Evolutionary conservation across 2,113 vertebrate species (phyloP).

Genomic region (Sorex fumeus): DNA sequence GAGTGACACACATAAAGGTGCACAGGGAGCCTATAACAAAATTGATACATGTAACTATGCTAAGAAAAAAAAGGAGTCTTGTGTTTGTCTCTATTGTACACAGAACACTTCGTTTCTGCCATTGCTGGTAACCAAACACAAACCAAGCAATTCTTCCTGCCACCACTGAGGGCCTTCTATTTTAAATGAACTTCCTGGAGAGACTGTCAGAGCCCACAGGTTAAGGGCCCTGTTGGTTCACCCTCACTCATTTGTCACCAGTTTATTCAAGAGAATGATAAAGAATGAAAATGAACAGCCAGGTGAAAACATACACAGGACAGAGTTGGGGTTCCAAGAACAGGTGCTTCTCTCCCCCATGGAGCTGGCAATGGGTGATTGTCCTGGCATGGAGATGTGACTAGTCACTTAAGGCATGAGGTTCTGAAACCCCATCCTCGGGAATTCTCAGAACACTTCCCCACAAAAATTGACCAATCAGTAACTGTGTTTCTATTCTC

Average conservation of each 20-base stretch:
- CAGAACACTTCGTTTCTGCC: not conserved
- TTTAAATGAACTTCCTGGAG: no score
- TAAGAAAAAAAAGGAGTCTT: not conserved
- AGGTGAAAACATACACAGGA: not conserved
- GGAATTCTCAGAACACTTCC: not conserved
- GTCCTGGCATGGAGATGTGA: not conserved
- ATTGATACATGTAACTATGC: not conserved
- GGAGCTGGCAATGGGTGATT: not conserved
- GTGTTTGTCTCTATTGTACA: not conserved
- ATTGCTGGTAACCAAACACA: not conserved
- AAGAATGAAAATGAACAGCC: not conserved
- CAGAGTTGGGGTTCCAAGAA: not conserved
- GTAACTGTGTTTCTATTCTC: not conserved
- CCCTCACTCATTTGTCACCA: not conserved
- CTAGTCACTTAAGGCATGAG: not conserved
- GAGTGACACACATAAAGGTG: not conserved
- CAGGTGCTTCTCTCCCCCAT: not conserved
- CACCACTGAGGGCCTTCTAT: no score
- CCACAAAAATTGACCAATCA: not conserved
- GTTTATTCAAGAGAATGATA: not conserved
- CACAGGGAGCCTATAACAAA: not conserved
- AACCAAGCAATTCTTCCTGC: not conserved
- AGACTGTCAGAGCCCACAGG: no score
- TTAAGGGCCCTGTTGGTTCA: no score
- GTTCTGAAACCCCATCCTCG: not conserved